Evolutionary conservation across 2,113 vertebrate genomes (phyloP), one percentile per base, ranked within the genome.

Genomic region (Nothobranchius furzeri): DNA sequence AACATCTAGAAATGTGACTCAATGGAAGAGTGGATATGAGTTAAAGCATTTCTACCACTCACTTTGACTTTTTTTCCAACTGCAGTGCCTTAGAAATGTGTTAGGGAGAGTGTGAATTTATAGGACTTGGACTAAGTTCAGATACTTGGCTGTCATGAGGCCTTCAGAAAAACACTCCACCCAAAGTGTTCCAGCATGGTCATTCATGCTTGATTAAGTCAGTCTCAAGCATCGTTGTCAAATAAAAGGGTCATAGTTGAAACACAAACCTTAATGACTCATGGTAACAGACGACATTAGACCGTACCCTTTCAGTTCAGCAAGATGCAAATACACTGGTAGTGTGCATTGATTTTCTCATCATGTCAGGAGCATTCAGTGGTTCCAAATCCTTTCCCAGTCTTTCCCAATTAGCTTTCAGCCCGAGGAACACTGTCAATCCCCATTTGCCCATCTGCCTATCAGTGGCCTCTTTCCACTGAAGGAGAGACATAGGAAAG

Each of bases 361-460:
- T 91, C 87, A 88, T 88, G 86, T 84, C 73, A 81, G 73, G 79
- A 86, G 75, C 82, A 80, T 88, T 86, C 83, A 76, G 76, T 79
- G 48, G 78, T 60, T 70, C 84, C 85, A 78, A 88, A 88, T 85
- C 76, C 84, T 85, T 87, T 85, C 77, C 82, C 77, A 82, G 86
- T 92, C 88, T 87, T 73, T 82, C 83, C 87, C 91, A 91, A 90
- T 93, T 93, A 92, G 87, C 87, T 85, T 70, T 82, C 78, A 70
- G 81, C 86, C 86, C n/a, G 60, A 75, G 84, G 78, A 91, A 83
- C 77, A 76, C 83, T 88, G 91, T 92, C 89, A 64, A 89, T 91
- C 86, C 79, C 88, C 85, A 90, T 91, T 87, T 89, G 82, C 84
- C 83, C 85, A 70, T 85, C 83, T 85, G 89, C 84, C 88, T 83